phyloP scores from a whole-genome alignment of 2,797 vertebrate genomes.

The Spatula clypeata region DNA sequence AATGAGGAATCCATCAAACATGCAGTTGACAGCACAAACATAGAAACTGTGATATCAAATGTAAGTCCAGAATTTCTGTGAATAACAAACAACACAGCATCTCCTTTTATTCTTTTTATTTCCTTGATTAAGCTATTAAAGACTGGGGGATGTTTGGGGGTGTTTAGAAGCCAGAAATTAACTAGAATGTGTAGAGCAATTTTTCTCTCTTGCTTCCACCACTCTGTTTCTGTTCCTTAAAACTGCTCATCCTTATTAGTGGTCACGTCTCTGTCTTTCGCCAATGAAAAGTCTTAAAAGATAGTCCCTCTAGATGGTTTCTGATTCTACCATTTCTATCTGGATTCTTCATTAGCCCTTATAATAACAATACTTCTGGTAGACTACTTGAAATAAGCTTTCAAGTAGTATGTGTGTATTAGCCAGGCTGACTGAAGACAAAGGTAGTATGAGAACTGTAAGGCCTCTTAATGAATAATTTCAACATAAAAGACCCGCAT shows the following conservation, averaged over 20 bases:
- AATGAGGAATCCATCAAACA: not conserved
- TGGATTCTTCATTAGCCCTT: not conserved
- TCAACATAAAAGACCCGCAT: not conserved
- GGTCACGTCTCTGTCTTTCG: not conserved
- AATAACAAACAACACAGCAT: not conserved
- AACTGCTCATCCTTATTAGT: not conserved
- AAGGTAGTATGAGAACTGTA: not conserved
- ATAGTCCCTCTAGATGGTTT: not conserved
- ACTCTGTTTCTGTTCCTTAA: not conserved
- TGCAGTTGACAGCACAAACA: not conserved
- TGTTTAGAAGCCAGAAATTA: not conserved
- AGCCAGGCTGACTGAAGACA: not conserved
- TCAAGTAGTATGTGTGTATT: not conserved
- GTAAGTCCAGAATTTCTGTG: not conserved
- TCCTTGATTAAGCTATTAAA: not conserved
- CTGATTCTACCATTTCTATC: not conserved
- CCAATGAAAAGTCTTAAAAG: not conserved
- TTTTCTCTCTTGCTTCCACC: not conserved
- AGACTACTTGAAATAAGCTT: not conserved
- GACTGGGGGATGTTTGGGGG: not conserved
- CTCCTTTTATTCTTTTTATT: not conserved
- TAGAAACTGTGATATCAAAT: not conserved
- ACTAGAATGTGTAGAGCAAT: not conserved
- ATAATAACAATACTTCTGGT: not conserved
- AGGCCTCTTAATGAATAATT: not conserved